phyloP scores from a whole-genome alignment of 2,113 vertebrate genomes.

The Saguinus imperator region DNA sequence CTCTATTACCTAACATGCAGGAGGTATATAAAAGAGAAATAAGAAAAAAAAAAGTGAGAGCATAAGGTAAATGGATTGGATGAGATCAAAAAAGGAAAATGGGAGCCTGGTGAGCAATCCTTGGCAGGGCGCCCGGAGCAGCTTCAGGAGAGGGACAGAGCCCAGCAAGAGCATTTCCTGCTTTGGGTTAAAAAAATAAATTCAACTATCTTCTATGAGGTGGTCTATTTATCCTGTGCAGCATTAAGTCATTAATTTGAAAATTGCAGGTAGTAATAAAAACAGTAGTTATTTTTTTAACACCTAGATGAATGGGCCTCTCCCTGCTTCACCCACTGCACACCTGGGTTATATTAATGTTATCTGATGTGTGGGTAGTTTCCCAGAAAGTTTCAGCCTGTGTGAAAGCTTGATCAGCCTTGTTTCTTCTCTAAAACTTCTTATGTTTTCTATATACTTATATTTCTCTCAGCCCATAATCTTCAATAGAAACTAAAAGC shows the following conservation, averaged over 20 bases:
- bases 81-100: not conserved
- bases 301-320: not conserved
- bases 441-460: not conserved
- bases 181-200: slow-evolving; percentile 65
- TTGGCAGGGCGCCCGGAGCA: slow-evolving; percentile 46
- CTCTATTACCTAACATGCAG: not conserved
- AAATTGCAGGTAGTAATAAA: slow-evolving; percentile 49
- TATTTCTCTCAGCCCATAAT: not conserved
- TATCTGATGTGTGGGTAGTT: not conserved
- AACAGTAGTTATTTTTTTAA: slow-evolving; percentile 36
- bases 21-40: not conserved
- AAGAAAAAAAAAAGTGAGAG: not conserved
- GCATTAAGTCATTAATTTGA: slow-evolving; percentile 63
- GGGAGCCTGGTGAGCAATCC: not conserved
- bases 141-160: slow-evolving; percentile 37
- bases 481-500: slow-evolving; percentile 19
- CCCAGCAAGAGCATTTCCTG: slow-evolving; percentile 60
- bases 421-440: not conserved
- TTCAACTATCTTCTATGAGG: slow-evolving; percentile 16
- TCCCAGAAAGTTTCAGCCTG: slow-evolving; percentile 22
- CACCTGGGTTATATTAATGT: not conserved
- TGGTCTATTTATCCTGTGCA: slow-evolving; percentile 40
- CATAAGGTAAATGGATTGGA: not conserved
- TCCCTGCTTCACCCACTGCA: not conserved
- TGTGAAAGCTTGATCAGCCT: not conserved